Evolutionary conservation across 2,888 invertebrate species (phyloP), one percentile per base, ranked within the genome.

Genomic region (Napeogenes sylphis): DNA sequence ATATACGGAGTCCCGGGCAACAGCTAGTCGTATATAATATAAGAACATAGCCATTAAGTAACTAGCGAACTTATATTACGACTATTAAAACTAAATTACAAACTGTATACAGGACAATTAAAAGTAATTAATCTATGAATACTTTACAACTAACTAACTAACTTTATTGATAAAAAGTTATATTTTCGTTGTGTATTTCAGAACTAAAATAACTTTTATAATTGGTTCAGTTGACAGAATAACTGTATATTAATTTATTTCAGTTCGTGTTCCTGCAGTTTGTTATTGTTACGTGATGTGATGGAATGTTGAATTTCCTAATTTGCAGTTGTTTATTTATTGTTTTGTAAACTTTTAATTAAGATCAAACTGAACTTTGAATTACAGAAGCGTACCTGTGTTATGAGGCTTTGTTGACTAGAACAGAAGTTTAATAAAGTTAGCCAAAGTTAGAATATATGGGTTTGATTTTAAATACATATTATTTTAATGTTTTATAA

Each of bases 241-340:
- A 51, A 21, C 51, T 8, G 6, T 21, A 30, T n/a, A 30, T 51
- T 51, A 51, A 8, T 51, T 30, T 51, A 51, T 6, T 30, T 30
- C 51, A 51, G 30, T 51, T 51, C 47, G 21, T 47, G n/a, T 47
- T 21, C n/a, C 21, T 30, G 30, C 51, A 30, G 21, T 51, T 51
- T 30, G 51, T 30, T 51, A 51, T 51, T 51, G 51, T 51, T 42
- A 55, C 56, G 61, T 59, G 59, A 65, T 55, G 45, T 57, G 55
- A 65, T 56, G 38, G 62, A 56, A 64, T 63, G 65, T 63, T 67
- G 58, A 62, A 63, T 65, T 65, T 60, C 64, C 66, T 63, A 66
- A 71, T 72, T 71, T 69, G 63, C 57, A 65, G 62, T 67, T 51
- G 51, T 30, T 51, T 51, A 51, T 51, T 21, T 51, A 51, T 51